Evolutionary conservation across 2,888 invertebrate species (phyloP), one percentile per base, ranked within the genome.

Genomic region (Helobdella robusta): DNA sequence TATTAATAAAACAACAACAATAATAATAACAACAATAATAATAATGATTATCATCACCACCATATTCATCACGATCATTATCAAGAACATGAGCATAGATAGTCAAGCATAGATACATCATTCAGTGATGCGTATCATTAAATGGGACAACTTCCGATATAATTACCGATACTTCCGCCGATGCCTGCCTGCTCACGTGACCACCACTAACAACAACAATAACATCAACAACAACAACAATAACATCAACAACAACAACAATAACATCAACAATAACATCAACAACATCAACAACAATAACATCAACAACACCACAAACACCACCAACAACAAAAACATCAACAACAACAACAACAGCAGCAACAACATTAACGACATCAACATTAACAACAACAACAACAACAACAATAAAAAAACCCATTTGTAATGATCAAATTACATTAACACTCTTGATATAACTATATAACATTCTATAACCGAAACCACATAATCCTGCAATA

Each of bases 41-140:
- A 48, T 48, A 8, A 48, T 48, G 25, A 48, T 8, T 23, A 46
- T 23, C 25, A 48, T 23, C 15, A 23, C 4, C 48, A 48, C 25
- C 48, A 48, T 48, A 25, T n/a, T n/a, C n/a, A n/a, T n/a, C n/a
- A n/a, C n/a, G n/a, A n/a, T n/a, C n/a, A n/a, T n/a, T n/a, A n/a
- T n/a, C n/a, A n/a, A n/a, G n/a, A n/a, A n/a, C n/a, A n/a, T n/a
- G n/a, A n/a, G n/a, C n/a, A n/a, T n/a, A n/a, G n/a, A n/a, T n/a
- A n/a, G n/a, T n/a, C n/a, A n/a, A n/a, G n/a, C n/a, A n/a, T n/a
- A n/a, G n/a, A n/a, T n/a, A n/a, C n/a, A n/a, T 23, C 48, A 32
- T 56, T 6, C 5, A 56, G 56, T 56, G n/a, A 30, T 30, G 56
- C 30, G 32, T 56, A 32, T 28, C 56, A 56, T 56, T 56, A 56